Conservation (phyloP, 2,797 vertebrate genomes). For the Poecilia gillii region DNA sequence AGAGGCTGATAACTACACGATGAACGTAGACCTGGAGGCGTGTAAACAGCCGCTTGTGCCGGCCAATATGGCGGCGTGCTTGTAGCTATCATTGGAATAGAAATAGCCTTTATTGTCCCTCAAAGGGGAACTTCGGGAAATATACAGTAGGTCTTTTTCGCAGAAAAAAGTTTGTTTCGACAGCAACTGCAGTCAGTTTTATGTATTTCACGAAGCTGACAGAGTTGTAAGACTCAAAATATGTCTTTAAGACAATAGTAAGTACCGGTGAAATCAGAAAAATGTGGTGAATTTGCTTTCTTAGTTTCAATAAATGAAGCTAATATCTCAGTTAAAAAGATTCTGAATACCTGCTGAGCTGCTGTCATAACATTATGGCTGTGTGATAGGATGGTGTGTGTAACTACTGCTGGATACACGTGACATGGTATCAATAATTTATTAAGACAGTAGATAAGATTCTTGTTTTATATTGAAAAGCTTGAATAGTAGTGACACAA, state of each 20-base stretch:
- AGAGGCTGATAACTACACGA: too few relatives aligned
- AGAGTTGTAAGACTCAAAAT: neutral
- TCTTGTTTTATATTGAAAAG: neutral
- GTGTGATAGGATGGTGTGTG: neutral
- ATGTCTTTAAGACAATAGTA: too few relatives aligned
- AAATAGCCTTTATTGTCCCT: too few relatives aligned
- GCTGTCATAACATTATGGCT: neutral
- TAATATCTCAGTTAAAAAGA: neutral
- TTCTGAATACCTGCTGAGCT: neutral
- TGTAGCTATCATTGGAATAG: neutral
- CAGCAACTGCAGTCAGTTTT: neutral
- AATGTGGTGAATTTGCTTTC: neutral
- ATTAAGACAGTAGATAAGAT: neutral
- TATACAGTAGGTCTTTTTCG: too few relatives aligned
- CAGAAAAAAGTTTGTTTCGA: neutral
- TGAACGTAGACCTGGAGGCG: neutral
- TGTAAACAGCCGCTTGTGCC: neutral
- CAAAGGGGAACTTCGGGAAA: too few relatives aligned
- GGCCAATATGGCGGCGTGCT: conserved; percentile 64
- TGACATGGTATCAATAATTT: too few relatives aligned
- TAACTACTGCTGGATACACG: neutral
- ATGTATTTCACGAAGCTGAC: neutral
- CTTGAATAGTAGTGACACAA: neutral
- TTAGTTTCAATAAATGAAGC: neutral
- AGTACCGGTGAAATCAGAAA: neutral